Conservation (phyloP, 2,797 vertebrate genomes). For the Hipposideros larvatus region DNA sequence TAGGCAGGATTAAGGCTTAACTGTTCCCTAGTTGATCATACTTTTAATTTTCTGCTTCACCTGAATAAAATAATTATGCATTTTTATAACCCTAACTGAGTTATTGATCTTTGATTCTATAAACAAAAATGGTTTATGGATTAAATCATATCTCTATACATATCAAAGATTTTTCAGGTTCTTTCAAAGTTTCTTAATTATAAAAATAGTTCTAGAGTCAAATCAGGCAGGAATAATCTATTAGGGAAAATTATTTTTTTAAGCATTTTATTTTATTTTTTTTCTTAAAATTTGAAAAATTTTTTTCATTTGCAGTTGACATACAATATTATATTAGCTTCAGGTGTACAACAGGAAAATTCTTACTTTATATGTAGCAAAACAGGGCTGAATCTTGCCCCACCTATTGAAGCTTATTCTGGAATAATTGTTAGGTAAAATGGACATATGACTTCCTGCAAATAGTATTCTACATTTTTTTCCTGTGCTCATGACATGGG, state of each 20-base stretch:
- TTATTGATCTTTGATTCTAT: not conserved
- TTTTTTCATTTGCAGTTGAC: not conserved
- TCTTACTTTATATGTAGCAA: not conserved
- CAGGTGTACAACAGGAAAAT: not conserved
- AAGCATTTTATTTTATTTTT: not conserved
- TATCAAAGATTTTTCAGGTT: not conserved
- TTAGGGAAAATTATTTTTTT: not conserved
- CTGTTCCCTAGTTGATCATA: not conserved
- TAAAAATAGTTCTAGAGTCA: slow-evolving; percentile 42
- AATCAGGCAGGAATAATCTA: not conserved
- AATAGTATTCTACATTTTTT: not conserved
- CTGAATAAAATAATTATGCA: not conserved
- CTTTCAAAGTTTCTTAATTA: not conserved
- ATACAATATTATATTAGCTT: not conserved
- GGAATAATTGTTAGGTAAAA: not conserved
- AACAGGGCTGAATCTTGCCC: not conserved
- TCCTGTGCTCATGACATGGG: not conserved
- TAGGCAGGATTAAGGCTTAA: not conserved
- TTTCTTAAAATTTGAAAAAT: not conserved
- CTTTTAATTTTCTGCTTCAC: not conserved
- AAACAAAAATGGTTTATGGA: slow-evolving; percentile 8
- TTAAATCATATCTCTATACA: not conserved
- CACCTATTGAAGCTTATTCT: not conserved
- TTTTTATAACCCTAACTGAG: slow-evolving; percentile 21
- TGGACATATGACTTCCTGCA: not conserved